Evolutionary conservation across 2,113 vertebrate genomes (phyloP).

Genomic region (Dicerorhinus sumatrensis): DNA sequence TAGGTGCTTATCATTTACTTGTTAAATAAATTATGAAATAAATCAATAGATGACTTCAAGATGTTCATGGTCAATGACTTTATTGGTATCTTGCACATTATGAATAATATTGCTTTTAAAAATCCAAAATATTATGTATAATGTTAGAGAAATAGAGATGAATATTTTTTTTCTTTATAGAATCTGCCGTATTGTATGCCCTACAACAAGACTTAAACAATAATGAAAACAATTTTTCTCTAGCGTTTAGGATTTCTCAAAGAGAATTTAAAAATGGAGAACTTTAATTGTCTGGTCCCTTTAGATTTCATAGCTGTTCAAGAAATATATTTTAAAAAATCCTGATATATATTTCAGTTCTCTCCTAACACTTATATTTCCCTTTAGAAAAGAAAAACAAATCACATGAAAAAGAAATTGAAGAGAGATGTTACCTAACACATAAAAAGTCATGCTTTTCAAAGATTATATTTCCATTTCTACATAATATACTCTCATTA

Average conservation of each 20-base stretch:
- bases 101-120: conserved; percentile 14
- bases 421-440: conserved; percentile 54
- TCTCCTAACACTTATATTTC: conserved; percentile 50
- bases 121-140: not conserved
- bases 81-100: not conserved
- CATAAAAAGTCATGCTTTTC: conserved; percentile 62
- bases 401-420: conserved; percentile 33
- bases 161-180: conserved; percentile 45
- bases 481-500: conserved; percentile 59
- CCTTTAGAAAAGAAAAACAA: conserved; percentile 59
- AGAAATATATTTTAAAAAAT: conserved; percentile 40
- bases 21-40: not conserved
- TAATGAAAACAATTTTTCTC: conserved; percentile 49
- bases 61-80: not conserved
- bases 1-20: not conserved
- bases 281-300: conserved; percentile 59
- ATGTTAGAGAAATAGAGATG: not conserved
- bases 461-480: conserved; percentile 64
- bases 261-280: conserved; percentile 61
- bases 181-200: not conserved
- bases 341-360: conserved; percentile 38
- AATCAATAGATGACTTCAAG: not conserved
- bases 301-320: conserved; percentile 56
- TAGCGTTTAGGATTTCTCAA: conserved; percentile 46
- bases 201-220: conserved; percentile 46